Percentiles rank a stretch among this genome's conserved stretches.
phyloP scores from a whole-genome alignment of 2,888 invertebrate genomes.

The Arrhopalites spinosus region DNA sequence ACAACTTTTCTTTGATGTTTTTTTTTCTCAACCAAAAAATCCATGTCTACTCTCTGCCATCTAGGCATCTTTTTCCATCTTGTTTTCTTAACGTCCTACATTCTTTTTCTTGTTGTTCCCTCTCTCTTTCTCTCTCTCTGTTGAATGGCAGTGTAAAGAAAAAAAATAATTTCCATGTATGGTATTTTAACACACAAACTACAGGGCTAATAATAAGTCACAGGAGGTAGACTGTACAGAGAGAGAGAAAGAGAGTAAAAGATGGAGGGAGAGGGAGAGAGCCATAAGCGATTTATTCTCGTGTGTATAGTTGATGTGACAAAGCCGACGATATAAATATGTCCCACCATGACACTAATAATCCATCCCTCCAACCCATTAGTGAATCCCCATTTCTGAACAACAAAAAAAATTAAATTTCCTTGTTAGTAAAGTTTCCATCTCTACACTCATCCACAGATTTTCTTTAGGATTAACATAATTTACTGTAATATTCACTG shows the following conservation, averaged over 20 bases:
- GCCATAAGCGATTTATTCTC: background rate
- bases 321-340: slow-evolving; percentile 31
- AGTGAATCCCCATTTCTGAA: slow-evolving; percentile 4
- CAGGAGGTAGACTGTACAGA: no score
- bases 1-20: slow-evolving; percentile 23
- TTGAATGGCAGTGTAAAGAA: background rate
- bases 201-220: slow-evolving; percentile 19
- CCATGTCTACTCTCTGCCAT: background rate
- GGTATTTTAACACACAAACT: slow-evolving; percentile 1
- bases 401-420: background rate
- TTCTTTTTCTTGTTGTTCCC: background rate
- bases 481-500: no score
- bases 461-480: no score
- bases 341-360: slow-evolving; percentile 18
- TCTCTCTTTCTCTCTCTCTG: background rate
- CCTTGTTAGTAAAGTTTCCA: background rate
- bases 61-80: background rate
- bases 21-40: background rate
- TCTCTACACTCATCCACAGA: no score
- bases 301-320: slow-evolving; percentile 5
- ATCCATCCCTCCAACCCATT: slow-evolving; percentile 21
- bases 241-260: slow-evolving; percentile 2
- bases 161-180: background rate
- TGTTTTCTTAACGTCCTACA: background rate
- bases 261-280: background rate